Conservation (phyloP, 2,888 invertebrate species). For the Apodemia mormo region DNA sequence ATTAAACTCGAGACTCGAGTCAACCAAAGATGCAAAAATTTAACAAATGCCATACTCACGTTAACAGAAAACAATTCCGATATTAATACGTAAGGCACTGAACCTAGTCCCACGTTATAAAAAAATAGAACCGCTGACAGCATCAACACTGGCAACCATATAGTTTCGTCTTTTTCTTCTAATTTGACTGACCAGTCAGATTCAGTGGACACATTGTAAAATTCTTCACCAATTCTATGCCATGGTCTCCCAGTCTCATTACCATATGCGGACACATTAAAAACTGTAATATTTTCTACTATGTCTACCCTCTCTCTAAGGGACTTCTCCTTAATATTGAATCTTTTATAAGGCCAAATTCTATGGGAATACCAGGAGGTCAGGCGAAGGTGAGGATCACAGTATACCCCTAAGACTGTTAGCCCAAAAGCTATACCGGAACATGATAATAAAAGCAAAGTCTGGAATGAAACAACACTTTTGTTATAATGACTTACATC, state of each 20-base stretch:
- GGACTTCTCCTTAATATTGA: constrained; percentile 43
- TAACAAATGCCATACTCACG: constrained; percentile 53
- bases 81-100: constrained; percentile 73
- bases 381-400: constrained; percentile 64
- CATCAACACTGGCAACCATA: constrained; percentile 65
- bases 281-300: constrained; percentile 39
- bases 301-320: constrained; percentile 39
- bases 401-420: constrained; percentile 65
- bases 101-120: constrained; percentile 73
- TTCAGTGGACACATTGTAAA: constrained; percentile 42
- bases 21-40: too few species aligned
- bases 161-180: constrained; percentile 41
- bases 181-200: constrained; percentile 44
- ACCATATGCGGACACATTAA: constrained; percentile 32
- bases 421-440: constrained; percentile 71
- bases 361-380: constrained; percentile 63
- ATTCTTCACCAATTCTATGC: constrained; percentile 43
- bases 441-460: constrained; percentile 68
- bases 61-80: constrained; percentile 69
- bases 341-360: constrained; percentile 55
- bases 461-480: constrained; percentile 48
- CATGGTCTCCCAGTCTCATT: constrained; percentile 40
- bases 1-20: too few species aligned
- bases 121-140: constrained; percentile 65
- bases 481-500: not conserved